These are phyloP conservation scores for Elachura formosa DNA, from an alignment of 2,113 vertebrate species.

Conservation along the genomic window DNA sequence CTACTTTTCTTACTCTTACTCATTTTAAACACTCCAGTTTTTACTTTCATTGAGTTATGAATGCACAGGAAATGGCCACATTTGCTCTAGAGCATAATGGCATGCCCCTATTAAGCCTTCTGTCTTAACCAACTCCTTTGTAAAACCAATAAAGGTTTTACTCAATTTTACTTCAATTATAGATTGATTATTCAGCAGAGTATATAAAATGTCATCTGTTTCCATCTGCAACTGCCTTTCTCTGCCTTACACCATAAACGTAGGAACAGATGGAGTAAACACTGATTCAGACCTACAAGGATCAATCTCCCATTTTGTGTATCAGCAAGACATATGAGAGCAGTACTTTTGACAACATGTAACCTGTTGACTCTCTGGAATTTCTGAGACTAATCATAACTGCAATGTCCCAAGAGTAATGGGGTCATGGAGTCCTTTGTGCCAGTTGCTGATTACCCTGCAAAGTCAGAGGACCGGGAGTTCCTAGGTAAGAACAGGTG, in stretches of 20 bases:
- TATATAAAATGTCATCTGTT: background rate
- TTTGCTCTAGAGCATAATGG: background rate
- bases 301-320: background rate
- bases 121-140: background rate
- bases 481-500: background rate
- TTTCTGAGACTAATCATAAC: background rate
- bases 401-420: background rate
- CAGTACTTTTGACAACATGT: background rate
- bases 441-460: background rate
- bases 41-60: background rate
- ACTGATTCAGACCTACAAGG: background rate
- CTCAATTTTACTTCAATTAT: background rate
- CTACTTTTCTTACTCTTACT: background rate
- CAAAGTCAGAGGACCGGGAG: background rate
- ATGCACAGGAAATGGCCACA: background rate
- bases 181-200: background rate
- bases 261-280: background rate
- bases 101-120: background rate
- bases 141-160: background rate
- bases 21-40: background rate
- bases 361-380: background rate
- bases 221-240: background rate
- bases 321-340: background rate
- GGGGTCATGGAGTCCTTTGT: background rate
- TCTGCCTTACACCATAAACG: background rate